Evolutionary conservation across 2,797 vertebrate genomes (phyloP).

Genomic region (Pogonophryne albipinna): DNA sequence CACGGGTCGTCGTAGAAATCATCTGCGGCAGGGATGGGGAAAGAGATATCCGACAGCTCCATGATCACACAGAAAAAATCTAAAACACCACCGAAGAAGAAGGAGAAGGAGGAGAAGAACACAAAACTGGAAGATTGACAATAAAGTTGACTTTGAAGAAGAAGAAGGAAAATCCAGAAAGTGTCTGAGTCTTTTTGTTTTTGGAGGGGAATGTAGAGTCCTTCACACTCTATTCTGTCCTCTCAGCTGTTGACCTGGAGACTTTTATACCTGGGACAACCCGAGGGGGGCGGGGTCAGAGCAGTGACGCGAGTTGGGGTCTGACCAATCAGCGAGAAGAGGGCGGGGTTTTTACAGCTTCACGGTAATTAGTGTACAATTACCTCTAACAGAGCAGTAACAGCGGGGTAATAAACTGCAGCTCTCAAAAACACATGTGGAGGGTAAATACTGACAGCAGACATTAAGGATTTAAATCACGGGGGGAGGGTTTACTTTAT

Average conservation of each 20-base stretch:
- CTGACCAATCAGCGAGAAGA: conserved; percentile 77
- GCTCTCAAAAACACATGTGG: no score
- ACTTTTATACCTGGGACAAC: conserved; percentile 74
- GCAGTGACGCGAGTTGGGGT: conserved; percentile 6
- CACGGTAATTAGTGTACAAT: conserved; percentile 80
- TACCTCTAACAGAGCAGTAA: conserved; percentile 65
- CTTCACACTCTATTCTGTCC: conserved; percentile 57
- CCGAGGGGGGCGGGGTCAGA: conserved; percentile 49
- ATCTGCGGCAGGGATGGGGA: conserved; percentile 90
- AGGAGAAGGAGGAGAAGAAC: not conserved
- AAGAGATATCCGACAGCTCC: conserved; percentile 93
- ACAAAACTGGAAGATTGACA: no score
- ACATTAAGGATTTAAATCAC: no score
- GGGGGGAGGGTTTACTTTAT: no score
- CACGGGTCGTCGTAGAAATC: conserved; percentile 98
- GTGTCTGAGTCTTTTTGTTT: not conserved
- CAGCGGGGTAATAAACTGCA: conserved; percentile 6
- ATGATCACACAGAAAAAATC: conserved; percentile 68
- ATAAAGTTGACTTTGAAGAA: no score
- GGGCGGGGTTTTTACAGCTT: conserved; percentile 69
- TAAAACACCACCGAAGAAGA: not conserved
- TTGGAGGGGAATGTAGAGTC: conserved; percentile 59
- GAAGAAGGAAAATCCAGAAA: not conserved
- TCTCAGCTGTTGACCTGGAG: conserved; percentile 48
- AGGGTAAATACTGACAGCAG: no score